These are phyloP conservation scores for Ceramica pisi DNA, from an alignment of 2,888 invertebrate species.

Conservation along the genomic window DNA sequence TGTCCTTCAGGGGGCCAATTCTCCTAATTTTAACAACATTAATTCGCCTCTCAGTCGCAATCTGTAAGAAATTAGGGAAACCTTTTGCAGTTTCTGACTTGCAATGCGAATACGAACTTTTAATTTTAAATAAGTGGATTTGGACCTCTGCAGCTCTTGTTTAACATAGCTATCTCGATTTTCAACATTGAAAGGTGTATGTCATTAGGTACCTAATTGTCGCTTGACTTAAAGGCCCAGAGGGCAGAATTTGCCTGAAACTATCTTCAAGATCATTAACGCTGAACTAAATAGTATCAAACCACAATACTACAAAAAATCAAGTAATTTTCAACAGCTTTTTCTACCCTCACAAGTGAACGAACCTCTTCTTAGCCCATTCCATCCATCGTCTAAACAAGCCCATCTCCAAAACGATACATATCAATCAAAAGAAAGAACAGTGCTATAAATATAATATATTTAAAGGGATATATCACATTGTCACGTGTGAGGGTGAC, in stretches of 20 bases:
- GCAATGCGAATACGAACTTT: no score
- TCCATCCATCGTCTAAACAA: neutral
- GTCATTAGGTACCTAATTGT: no score
- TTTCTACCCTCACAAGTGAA: neutral
- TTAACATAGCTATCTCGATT: no score
- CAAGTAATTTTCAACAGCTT: neutral
- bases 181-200: neutral
- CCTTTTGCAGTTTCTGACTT: no score
- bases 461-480: conserved; percentile 82
- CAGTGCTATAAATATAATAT: conserved; percentile 67
- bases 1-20: no score
- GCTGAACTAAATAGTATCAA: neutral
- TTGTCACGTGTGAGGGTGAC: conserved; percentile 78
- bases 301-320: neutral
- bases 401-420: conserved; percentile 32
- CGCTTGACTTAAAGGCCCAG: neutral
- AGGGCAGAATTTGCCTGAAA: neutral
- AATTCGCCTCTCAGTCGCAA: no score
- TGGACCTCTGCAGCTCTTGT: no score
- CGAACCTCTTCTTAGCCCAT: no score
- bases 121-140: no score
- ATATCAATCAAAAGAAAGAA: conserved; percentile 74
- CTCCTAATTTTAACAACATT: no score
- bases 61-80: no score
- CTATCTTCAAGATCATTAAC: neutral